Evolutionary conservation across 37 sponge, comb jelly and placozoan species (phyloP).

Genomic region (Bolinopsis microptera): DNA sequence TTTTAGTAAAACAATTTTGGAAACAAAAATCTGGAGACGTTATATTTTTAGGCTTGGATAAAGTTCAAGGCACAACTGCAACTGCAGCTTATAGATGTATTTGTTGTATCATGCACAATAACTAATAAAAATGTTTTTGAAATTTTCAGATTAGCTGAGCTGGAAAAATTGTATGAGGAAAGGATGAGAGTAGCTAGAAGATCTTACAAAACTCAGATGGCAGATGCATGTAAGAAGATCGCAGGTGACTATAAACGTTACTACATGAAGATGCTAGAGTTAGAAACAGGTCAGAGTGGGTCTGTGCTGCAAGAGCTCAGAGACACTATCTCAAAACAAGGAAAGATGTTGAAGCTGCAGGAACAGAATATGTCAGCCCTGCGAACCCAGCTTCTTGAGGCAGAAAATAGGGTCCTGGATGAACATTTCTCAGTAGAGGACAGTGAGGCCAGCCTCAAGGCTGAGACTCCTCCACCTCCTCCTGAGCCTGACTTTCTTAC

Average conservation of each 20-base stretch:
- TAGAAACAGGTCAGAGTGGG: conserved; percentile 62
- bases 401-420: conserved; percentile 25
- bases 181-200: conserved; percentile 4
- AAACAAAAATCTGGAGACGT: too few relatives aligned
- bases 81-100: too few relatives aligned
- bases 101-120: too few relatives aligned
- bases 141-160: conserved; percentile 7
- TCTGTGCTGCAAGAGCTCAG: conserved; percentile 36
- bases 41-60: too few relatives aligned
- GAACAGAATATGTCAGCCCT: conserved; percentile 32
- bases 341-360: conserved; percentile 40
- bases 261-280: conserved; percentile 29
- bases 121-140: too few relatives aligned
- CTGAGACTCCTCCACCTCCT: conserved; percentile 58
- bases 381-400: conserved; percentile 7
- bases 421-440: neutral
- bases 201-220: conserved; percentile 53
- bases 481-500: conserved; percentile 33
- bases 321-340: conserved; percentile 53
- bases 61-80: too few relatives aligned
- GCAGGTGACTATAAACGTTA: conserved; percentile 47
- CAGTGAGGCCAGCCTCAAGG: conserved; percentile 54
- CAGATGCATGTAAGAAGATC: conserved; percentile 66
- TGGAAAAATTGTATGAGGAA: conserved; percentile 51
- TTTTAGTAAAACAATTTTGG: too few relatives aligned